phyloP scores from a whole-genome alignment of 64 coral and sea anemone species.

The Actinia equina region DNA sequence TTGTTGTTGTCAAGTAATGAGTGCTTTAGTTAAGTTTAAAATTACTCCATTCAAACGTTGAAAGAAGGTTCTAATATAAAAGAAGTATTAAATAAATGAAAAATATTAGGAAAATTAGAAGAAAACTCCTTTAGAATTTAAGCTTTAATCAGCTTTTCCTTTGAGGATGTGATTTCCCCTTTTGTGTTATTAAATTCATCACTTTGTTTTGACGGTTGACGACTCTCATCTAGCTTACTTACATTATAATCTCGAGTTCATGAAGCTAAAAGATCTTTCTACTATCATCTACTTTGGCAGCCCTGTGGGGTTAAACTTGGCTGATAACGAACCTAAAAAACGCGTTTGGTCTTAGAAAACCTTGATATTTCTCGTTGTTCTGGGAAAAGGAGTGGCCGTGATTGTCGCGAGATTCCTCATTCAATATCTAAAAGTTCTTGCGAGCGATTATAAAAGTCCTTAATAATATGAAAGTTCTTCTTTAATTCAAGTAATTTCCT shows the following conservation, averaged over 20 bases:
- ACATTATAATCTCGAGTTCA: neutral
- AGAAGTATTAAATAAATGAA: neutral
- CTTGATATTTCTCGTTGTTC: neutral
- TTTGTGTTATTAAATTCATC: conserved; percentile 4
- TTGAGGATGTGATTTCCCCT: neutral
- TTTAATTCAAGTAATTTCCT: neutral
- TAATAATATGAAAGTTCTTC: neutral
- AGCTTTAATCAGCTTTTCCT: neutral
- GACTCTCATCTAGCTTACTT: neutral
- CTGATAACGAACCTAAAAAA: neutral
- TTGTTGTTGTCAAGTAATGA: neutral
- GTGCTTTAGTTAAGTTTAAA: neutral
- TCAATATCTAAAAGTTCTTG: neutral
- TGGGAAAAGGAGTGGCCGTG: neutral
- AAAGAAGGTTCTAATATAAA: neutral
- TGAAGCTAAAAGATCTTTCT: neutral
- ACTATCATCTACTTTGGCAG: neutral
- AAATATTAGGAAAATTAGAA: neutral
- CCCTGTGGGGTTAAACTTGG: neutral
- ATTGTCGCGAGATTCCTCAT: neutral
- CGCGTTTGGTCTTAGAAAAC: neutral
- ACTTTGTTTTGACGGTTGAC: neutral
- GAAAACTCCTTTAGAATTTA: neutral
- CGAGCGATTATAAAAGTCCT: neutral
- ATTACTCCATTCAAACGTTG: neutral